Evolutionary conservation across 2,888 invertebrate genomes (phyloP).

Genomic region (Conus canariensis): DNA sequence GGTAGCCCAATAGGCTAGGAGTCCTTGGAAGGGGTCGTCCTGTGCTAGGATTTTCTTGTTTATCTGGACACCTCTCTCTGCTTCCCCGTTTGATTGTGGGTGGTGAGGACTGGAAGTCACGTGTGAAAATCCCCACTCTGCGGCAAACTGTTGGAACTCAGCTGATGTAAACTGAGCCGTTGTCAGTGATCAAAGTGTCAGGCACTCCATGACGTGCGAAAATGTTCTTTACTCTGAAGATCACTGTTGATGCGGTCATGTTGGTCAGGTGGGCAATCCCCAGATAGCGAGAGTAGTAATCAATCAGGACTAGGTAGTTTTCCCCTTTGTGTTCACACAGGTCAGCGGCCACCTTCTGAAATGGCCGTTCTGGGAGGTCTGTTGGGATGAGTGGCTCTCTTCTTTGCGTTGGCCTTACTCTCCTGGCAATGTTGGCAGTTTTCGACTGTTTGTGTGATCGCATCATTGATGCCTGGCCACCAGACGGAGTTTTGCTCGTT

Average conservation of each 20-base stretch:
- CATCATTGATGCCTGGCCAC: conserved; percentile 24
- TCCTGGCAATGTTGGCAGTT: conserved; percentile 27
- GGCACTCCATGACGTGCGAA: neutral
- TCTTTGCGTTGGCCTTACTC: neutral
- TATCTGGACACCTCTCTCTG: conserved; percentile 5
- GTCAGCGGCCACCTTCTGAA: conserved; percentile 17
- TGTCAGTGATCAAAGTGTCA: neutral
- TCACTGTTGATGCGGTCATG: neutral
- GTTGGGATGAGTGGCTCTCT: conserved; percentile 5
- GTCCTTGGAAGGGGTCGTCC: neutral
- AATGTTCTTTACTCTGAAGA: neutral
- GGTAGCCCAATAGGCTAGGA: neutral
- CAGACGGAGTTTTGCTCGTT: conserved; percentile 26
- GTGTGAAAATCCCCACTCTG: conserved; percentile 4
- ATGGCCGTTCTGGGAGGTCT: conserved; percentile 1
- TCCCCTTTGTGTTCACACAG: neutral
- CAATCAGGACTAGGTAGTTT: conserved; percentile 10
- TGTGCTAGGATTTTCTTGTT: conserved; percentile 1
- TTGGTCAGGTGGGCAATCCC: neutral
- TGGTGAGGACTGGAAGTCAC: neutral
- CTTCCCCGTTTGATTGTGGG: conserved; percentile 6
- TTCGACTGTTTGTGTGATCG: conserved; percentile 1
- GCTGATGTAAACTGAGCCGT: conserved; percentile 25
- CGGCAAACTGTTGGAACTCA: conserved; percentile 1
- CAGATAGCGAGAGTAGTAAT: neutral